Base-by-base conservation (phyloP, 2,888 invertebrate genomes). In the Steromphala cineraria region DNA sequence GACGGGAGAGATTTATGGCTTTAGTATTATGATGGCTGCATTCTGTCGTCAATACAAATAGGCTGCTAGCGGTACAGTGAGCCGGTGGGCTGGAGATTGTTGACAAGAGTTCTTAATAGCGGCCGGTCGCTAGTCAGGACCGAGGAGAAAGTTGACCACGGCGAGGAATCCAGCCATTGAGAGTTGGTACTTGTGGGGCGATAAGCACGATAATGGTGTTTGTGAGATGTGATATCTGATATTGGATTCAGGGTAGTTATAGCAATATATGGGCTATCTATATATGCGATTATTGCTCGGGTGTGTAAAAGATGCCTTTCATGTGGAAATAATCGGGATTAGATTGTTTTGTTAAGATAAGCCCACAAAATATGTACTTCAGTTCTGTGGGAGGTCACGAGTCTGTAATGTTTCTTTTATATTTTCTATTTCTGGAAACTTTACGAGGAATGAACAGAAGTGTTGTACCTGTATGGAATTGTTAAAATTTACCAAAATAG, bases 311-410 rank as follows among this genome's bases (percentile, higher is more conserved):
- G 62, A 21, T 62, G 24, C 24, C 24, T 28, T 62, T 28, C 28
- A 62, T 62, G 62, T 62, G 62, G 28, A 62, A 62, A 62, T 62
- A 13, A 62, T 62, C 28, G 62, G 62, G 62, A 62, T 62, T 62
- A 62, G 24, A 17, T 24, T 62, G 62, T 62, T 62, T 62, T 28
- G 62, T 62, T 28, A 28, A 28, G 24, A 28, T 62, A 28, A 62
- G 62, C 28, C 21, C 24, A 15, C 28, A 62, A 56, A 62, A 21
- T 62, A 24, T 62, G 15, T 62, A 46, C 46, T 46, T 13, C 13
- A 46, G 46, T 5, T 46, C 46, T 46, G 8, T 46, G 13, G 46
- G 46, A 46, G 46, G 46, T 46, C 46, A 46, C 13, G 13, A 46
- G 46, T 5, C 13, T 10, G 5, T 10, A 46, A 46, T 46, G 46